A percentile compares a stretch with the other conserved stretches of the same genome.
These are phyloP conservation scores for Sylvia borin DNA, from an alignment of 2,797 vertebrate genomes.

Conservation along the genomic window DNA sequence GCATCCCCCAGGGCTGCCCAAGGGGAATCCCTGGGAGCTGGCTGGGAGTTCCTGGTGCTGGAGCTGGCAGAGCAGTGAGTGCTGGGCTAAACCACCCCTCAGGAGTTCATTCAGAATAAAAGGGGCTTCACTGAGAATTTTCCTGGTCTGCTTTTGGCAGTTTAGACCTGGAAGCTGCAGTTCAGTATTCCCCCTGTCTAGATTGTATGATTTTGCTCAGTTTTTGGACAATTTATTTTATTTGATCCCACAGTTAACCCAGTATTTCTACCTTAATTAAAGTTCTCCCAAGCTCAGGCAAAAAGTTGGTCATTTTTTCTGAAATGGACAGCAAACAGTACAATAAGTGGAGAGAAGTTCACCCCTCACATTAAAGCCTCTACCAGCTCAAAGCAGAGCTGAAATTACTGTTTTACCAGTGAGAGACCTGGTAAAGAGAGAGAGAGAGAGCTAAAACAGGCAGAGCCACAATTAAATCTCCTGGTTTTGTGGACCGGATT, in stretches of 20 bases:
- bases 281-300: not conserved
- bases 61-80: not conserved
- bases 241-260: not conserved
- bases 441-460: not conserved
- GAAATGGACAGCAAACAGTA: not conserved
- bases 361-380: not conserved
- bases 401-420: not conserved
- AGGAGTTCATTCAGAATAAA: not conserved
- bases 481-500: not conserved
- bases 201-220: not conserved
- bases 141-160: not conserved
- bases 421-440: not conserved
- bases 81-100: not conserved
- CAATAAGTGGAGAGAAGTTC: not conserved
- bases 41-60: not conserved
- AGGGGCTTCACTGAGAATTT: not conserved
- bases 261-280: not conserved
- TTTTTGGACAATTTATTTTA: not conserved
- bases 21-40: not conserved
- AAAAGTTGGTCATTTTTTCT: not conserved
- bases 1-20: not conserved
- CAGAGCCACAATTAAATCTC: not conserved
- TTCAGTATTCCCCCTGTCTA: not conserved
- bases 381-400: not conserved
- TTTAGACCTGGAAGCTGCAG: not conserved